Evolutionary conservation across 2,888 invertebrate genomes (phyloP), one percentile per base, ranked within the genome.

Genomic region (Nymphalis c-album): DNA sequence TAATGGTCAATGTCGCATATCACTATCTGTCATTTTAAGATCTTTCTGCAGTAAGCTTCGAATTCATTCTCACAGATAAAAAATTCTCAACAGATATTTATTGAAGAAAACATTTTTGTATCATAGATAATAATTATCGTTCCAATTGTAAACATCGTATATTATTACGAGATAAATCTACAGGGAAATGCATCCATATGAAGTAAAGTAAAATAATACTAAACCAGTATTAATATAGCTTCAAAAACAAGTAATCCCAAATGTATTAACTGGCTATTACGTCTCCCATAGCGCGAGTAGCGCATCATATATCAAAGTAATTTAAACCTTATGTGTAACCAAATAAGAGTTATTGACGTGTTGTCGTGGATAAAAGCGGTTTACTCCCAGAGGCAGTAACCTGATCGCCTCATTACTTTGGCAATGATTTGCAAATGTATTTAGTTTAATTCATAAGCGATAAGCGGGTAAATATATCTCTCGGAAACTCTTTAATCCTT

Each of bases 391-490:
- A 55, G 63, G 71, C 61, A n/a, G 71, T 70, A 68, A 72, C 65
- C 59, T 50, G 67, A 72, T 57, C 71, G 58, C 31, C 48, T 68
- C 70, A 70, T 72, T 70, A 70, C 68, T 65, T 26, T 59, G 40
- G 50, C 67, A 67, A 66, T 64, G 71, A 68, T 53, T 63, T 62
- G 61, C 40, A 66, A 61, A 64, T 61, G 64, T 57, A 48, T 61
- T 60, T 58, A 63, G 60, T 60, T 10, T 31, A 22, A 46, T 48
- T 20, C 20, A 63, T 60, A 58, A 50, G 60, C 55, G 22, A 8
- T 35, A 6, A 16, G 69, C 60, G 63, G 20, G 18, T 40, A 40
- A 40, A 2, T 7, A 40, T 40, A 40, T 13, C 13, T 2, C 2
- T 10, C 10, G 35, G 10, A 40, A 40, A 40, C n/a, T n/a, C n/a